Evolutionary conservation across 2,888 invertebrate species (phyloP).

Genomic region (Patella ulyssiponensis): DNA sequence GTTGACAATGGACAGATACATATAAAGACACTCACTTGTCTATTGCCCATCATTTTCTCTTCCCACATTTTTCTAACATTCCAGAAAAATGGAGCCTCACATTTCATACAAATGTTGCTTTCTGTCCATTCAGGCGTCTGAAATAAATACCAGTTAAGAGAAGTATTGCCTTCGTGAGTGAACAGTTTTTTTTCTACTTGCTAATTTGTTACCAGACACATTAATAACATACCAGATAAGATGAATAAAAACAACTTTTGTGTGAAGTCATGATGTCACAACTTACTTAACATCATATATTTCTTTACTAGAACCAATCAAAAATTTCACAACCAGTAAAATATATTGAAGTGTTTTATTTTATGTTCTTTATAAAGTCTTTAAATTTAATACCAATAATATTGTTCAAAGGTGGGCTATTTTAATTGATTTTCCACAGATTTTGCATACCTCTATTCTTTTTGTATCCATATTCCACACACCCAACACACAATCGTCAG

Average conservation of each 20-base stretch:
- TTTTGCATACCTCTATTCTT: constrained; percentile 80
- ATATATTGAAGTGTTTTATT: too few relatives aligned
- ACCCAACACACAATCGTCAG: constrained; percentile 93
- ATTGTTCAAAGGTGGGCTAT: background rate
- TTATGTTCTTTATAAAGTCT: background rate
- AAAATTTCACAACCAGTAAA: too few relatives aligned
- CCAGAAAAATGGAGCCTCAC: constrained; percentile 98
- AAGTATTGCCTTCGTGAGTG: too few relatives aligned
- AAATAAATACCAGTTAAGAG: constrained; percentile 17
- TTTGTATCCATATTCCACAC: constrained; percentile 95
- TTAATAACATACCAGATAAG: too few relatives aligned
- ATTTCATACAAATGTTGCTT: constrained; percentile 93
- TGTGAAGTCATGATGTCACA: too few relatives aligned
- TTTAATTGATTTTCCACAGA: background rate
- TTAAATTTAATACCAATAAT: background rate
- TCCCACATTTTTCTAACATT: constrained; percentile 99
- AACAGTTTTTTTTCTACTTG: too few relatives aligned
- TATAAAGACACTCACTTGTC: constrained; percentile 74
- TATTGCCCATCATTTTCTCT: constrained; percentile 89
- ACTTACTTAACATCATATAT: too few relatives aligned
- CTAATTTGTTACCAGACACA: too few relatives aligned
- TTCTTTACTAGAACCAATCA: too few relatives aligned
- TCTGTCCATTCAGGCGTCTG: constrained; percentile 95
- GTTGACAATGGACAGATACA: background rate
- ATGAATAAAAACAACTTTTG: too few relatives aligned